Base-by-base conservation (phyloP, 1,140 invertebrate genomes). In the Cotesia typhae region DNA sequence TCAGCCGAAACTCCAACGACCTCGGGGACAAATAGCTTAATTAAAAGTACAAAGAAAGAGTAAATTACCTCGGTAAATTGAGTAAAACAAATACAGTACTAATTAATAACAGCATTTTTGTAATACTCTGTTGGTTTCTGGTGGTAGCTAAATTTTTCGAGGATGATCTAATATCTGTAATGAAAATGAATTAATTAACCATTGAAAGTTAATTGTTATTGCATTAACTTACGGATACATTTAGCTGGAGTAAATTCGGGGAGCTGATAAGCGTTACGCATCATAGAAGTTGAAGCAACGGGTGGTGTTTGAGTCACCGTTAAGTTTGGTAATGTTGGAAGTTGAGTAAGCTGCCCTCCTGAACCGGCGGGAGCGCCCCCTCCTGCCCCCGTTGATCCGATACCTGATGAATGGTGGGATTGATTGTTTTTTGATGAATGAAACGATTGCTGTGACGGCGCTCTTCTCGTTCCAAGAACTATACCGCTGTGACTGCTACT, bases 31-130 rank as follows among this genome's bases (percentile, higher is more conserved):
- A 28, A 28, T 3, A 3, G 28, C 1, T 28, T 7, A 59, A 41
- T 41, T 17, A 63, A 52, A 66, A 47, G 17, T 35, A 67, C n/a
- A 36, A 1, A 20, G 36, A 12, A 57, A 75, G 3, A 38, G 53
- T 36, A 38, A 14, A 73, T 82, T 84, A 89, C 88, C 88, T 89
- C n/a, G 89, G 89, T 59, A 89, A 77, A 81, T 90, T 90, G 7
- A 90, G 81, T 0, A 89, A 71, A 37, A 90, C 84, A 70, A 90
- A 90, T 17, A 89, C 88, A 0, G 88, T 88, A 36, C 88, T 89
- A 35, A 89, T 89, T 1, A 89, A 81, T 3, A 90, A 78, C 1
- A 90, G 77, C 88, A 89, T 89, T 77, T 89, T 89, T 0, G 89
- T 90, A 28, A 89, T 89, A 70, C 81, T 89, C 60, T 88, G 87